Evolutionary conservation across 2,888 invertebrate species (phyloP).

Genomic region (Ariolimax columbianus): DNA sequence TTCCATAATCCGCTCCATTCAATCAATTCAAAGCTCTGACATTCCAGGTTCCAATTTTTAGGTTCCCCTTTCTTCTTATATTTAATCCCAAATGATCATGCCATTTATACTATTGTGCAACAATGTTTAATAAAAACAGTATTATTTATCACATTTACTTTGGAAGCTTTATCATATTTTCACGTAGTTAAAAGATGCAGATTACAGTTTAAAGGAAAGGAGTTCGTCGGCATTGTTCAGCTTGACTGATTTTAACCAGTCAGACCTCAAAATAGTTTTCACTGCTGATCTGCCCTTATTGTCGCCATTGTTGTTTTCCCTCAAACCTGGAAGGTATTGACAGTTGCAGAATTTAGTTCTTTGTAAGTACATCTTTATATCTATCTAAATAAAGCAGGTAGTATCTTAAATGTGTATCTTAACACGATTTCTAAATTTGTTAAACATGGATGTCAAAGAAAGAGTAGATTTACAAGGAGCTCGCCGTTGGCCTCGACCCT

Average conservation of each 20-base stretch:
- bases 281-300: conserved; percentile 21
- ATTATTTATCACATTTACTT: not conserved
- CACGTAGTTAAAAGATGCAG: too few relatives aligned
- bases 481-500: not conserved
- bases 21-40: too few relatives aligned
- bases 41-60: too few relatives aligned
- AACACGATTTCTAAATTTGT: not conserved
- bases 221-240: not conserved
- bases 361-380: conserved; percentile 16
- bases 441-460: not conserved
- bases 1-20: too few relatives aligned
- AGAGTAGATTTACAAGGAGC: not conserved
- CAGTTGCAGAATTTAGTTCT: not conserved
- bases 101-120: not conserved
- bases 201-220: not conserved
- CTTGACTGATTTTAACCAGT: conserved; percentile 11
- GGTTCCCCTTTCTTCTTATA: too few relatives aligned
- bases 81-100: too few relatives aligned
- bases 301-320: conserved; percentile 48
- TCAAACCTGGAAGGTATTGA: conserved; percentile 8
- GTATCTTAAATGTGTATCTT: not conserved
- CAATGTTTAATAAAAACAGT: not conserved
- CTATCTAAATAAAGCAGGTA: not conserved
- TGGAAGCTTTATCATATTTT: not conserved
- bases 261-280: not conserved